These are phyloP conservation scores for Microcebus murinus DNA, from an alignment of 2,113 vertebrate genomes.

Conservation along the genomic window DNA sequence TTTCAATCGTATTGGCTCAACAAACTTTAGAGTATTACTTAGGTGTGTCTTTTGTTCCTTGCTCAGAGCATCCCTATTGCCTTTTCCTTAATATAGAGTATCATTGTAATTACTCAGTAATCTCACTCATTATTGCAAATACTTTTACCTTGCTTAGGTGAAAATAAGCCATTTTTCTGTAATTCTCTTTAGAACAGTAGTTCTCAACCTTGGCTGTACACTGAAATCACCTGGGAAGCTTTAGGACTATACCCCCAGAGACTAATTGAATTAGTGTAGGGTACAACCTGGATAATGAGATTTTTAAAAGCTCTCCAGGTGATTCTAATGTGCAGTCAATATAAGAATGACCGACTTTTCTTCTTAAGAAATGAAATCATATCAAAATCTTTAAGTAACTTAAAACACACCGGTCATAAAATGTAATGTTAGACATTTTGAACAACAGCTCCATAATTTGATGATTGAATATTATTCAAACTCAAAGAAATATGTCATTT, in stretches of 20 bases:
- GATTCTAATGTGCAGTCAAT: neutral
- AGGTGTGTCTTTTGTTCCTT: neutral
- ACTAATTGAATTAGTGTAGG: conserved; percentile 43
- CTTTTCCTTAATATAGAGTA: neutral
- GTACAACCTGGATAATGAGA: conserved; percentile 46
- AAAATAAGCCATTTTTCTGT: neutral
- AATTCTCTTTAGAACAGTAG: conserved; percentile 4
- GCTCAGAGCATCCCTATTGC: neutral
- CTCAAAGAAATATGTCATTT: neutral
- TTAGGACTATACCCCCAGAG: conserved; percentile 4
- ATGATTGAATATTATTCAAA: neutral
- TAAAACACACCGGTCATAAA: neutral
- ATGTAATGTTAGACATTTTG: neutral
- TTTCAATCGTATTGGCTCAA: neutral
- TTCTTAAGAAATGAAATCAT: neutral
- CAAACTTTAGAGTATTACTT: neutral
- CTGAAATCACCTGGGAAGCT: conserved; percentile 22
- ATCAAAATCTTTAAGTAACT: neutral
- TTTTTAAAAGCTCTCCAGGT: conserved; percentile 49
- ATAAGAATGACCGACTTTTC: neutral
- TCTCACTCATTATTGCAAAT: conserved; percentile 22
- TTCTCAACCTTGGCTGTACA: neutral
- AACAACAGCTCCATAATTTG: neutral
- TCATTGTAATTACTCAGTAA: neutral
- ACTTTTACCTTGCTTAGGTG: neutral